Percentiles rank a stretch among this genome's conserved stretches.
These are phyloP conservation scores for Ictalurus furcatus DNA, from an alignment of 2,113 vertebrate species.

Conservation along the genomic window DNA sequence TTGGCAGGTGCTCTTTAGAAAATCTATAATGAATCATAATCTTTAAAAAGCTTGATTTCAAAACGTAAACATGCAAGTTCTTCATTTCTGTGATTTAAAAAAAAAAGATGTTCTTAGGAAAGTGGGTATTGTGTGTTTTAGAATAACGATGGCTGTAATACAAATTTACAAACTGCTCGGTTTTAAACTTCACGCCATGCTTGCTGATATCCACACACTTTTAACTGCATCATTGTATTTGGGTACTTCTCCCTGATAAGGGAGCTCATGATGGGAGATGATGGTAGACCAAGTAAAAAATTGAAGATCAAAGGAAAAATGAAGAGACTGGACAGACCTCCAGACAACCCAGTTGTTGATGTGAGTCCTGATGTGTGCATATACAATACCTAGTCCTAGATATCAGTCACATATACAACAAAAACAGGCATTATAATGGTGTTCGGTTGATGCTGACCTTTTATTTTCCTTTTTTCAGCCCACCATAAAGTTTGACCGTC, in stretches of 20 bases:
- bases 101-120: neutral
- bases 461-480: conserved; percentile 71
- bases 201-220: neutral
- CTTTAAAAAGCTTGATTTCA: neutral
- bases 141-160: neutral
- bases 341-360: conserved; percentile 92
- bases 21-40: neutral
- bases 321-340: conserved; percentile 86
- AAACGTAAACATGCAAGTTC: neutral
- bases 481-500: conserved; percentile 95
- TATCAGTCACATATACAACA: neutral
- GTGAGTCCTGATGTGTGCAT: conserved; percentile 73
- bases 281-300: conserved; percentile 92
- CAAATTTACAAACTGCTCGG: neutral
- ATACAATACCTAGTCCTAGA: neutral
- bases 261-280: conserved; percentile 96
- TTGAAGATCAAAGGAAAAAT: conserved; percentile 86
- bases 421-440: neutral
- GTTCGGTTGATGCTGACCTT: neutral
- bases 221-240: neutral
- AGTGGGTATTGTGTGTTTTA: neutral
- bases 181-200: neutral
- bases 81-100: neutral
- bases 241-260: conserved; percentile 60
- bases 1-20: neutral